Conservation (phyloP, 2,888 invertebrate species). For the Corbicula japonica region DNA sequence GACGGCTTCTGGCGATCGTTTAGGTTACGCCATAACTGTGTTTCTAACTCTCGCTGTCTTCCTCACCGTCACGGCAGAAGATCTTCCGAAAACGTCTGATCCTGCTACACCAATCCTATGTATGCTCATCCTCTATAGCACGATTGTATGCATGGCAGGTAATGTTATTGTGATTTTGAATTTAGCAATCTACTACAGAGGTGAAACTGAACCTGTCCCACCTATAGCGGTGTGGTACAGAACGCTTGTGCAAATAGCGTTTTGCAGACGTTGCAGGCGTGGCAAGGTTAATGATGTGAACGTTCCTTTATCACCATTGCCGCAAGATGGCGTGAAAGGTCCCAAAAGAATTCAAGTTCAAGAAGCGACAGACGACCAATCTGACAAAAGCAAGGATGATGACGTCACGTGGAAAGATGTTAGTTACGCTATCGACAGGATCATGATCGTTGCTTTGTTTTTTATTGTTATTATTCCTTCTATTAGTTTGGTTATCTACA, state of each 20-base stretch:
- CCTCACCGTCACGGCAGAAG: not conserved
- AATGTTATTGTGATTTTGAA: not conserved
- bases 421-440: not conserved
- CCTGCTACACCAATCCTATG: not conserved
- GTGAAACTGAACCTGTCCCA: too few species aligned
- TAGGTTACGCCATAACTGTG: not conserved
- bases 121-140: not conserved
- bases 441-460: not conserved
- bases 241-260: not conserved
- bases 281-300: not conserved
- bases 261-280: not conserved
- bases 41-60: not conserved
- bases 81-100: slow-evolving; percentile 1
- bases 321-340: not conserved
- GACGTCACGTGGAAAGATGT: slow-evolving; percentile 1
- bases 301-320: not conserved
- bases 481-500: not conserved
- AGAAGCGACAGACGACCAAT: not conserved
- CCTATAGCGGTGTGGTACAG: not conserved
- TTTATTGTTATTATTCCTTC: not conserved
- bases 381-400: not conserved
- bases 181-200: not conserved
- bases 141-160: not conserved
- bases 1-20: not conserved
- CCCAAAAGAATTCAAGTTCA: too few species aligned